Percentiles rank a stretch among this genome's conserved stretches.
Conservation (phyloP, 92 coral and sea anemone species). For the Parazoanthus atlanticus region DNA sequence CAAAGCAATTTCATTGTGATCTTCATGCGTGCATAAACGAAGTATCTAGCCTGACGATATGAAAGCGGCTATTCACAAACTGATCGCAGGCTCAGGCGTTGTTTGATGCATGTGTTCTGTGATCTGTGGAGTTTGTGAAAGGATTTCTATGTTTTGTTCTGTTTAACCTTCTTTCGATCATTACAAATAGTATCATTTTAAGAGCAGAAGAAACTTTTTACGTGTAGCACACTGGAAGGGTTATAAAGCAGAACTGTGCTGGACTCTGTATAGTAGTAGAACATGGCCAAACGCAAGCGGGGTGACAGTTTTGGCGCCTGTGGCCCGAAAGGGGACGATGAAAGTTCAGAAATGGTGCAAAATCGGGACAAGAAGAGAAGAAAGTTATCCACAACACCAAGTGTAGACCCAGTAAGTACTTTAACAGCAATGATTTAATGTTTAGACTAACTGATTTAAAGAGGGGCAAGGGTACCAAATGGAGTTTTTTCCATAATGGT, state of each 20-base stretch:
- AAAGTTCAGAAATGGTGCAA: slow-evolving; percentile 42
- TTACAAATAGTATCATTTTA: too few relatives aligned
- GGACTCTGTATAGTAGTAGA: background rate
- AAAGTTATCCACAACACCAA: slow-evolving; percentile 70
- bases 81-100: background rate
- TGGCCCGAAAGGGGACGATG: slow-evolving; percentile 69
- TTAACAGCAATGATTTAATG: background rate
- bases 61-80: background rate
- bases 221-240: background rate
- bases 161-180: background rate
- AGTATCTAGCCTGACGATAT: background rate
- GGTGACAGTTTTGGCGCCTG: slow-evolving; percentile 59
- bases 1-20: background rate
- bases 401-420: slow-evolving; percentile 80
- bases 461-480: background rate
- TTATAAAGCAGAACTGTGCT: background rate
- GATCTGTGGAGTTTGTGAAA: background rate
- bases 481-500: background rate
- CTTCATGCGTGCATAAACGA: background rate
- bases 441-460: too few relatives aligned
- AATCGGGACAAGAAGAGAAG: slow-evolving; percentile 74
- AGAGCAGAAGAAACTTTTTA: background rate
- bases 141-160: background rate
- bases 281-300: slow-evolving; percentile 78
- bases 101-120: background rate